Base-by-base conservation (phyloP, 2,797 vertebrate genomes). In the Sandelia bainsii region DNA sequence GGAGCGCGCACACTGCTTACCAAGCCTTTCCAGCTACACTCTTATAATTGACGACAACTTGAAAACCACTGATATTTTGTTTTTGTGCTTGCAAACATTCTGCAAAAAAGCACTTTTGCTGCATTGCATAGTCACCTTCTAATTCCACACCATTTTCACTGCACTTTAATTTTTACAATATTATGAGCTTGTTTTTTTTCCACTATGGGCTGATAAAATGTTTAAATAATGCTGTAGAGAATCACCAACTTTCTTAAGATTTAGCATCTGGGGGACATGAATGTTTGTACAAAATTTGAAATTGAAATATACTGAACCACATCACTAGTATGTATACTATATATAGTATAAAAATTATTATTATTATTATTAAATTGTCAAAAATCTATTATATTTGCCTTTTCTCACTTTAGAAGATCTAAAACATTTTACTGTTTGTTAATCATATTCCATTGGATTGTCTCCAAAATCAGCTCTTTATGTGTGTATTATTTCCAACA, bases 1-100 rank as follows among this genome's bases (percentile, higher is more conserved):
- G 74, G 77, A 80, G 76, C 32, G 61, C 37, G 77, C 56, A 39
- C 13, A 79, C 65, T 88, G 85, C 85, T 83, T 84, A 85, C 72
- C 32, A 34, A 72, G 80, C 73, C 16, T 22, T 78, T 76, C 19
- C 37, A 34, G 23, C 58, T 44, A 37, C 16, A 39, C 59, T 48
- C 7, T 6, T 34, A 19, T 67, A 70, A 64, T n/a, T 51, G 54
- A 82, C 20, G n/a, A 23, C 17, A 64, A 62, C 60, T 19, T 70
- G 46, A 72, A 80, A 79, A 61, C 13, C 61, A 58, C 23, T 17
- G 54, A 59, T 56, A 46, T 69, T 79, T 81, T n/a, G 32, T 48
- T 63, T 79, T 69, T 34, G 32, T 78, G 48, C 69, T 74, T 54
- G 62, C 46, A 66, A 75, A 73, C 29, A 66, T 51, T 9, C 32